Evolutionary conservation across 2,797 vertebrate genomes (phyloP), one percentile per base, ranked within the genome.

Genomic region (Pyrocephalus nanus): DNA sequence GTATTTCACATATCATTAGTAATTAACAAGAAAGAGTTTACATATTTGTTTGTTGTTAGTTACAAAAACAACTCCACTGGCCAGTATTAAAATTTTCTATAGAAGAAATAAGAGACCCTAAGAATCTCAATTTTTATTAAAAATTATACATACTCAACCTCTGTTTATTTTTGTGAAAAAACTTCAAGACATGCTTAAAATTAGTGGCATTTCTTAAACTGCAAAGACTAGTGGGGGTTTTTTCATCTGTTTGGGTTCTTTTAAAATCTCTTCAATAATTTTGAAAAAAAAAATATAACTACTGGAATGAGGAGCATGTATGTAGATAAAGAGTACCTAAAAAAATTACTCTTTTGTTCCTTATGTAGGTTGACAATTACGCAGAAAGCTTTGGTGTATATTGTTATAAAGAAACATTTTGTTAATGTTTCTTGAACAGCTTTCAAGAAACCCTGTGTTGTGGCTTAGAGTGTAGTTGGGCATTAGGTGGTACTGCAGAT

Each of bases 241-340:
- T 36, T 67, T 36, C n/a, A 8, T 23, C 7, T 70, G 4, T 7
- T 40, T 23, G 7, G 5, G 2, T 0, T 2, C 57, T 66, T 48
- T 19, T 7, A 4, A 60, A 34, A 34, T 38, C 2, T 60, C 57
- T 10, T 16, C 23, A 55, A 36, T 50, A n/a, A 23, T 79, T 87
- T 34, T 23, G 26, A n/a, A 70, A 70, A 86, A 76, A 50, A 36
- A 0, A 1, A 34, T 15, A 1, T 19, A 62, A 67, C 7, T 48
- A 23, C 8, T 75, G 12, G 25, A 61, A 64, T 36, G 19, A 66
- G 16, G 32, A 50, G 6, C 26, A 42, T 29, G 45, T 29, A 30
- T 62, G 23, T 1, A 58, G 30, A 23, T 47, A 45, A n/a, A 58
- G 22, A 26, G 8, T 53, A 34, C 32, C 3, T 6, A 3, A 75